A percentile compares a stretch with the other conserved stretches of the same genome.
Conservation (phyloP, 2,113 vertebrate genomes). For the Chaenocephalus aceratus region DNA sequence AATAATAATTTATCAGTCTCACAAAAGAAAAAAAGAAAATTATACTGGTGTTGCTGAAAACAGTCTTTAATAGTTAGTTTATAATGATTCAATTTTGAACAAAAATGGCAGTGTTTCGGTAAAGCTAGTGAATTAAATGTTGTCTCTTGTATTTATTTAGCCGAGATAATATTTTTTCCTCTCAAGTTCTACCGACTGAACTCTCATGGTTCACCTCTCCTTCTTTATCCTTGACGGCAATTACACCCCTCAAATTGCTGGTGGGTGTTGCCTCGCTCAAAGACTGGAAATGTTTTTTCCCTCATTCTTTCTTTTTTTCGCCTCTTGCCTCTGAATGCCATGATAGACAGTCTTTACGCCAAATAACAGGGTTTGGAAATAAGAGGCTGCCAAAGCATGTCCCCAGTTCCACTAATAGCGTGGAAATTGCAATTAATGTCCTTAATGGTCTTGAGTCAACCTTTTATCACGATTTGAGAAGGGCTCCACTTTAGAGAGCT, state of each 20-base stretch:
- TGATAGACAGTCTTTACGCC: conserved; percentile 94
- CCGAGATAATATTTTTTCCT: conserved; percentile 25
- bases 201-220: conserved; percentile 84
- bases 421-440: conserved; percentile 97
- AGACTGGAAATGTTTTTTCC: conserved; percentile 89
- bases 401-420: conserved; percentile 89
- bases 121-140: conserved; percentile 43
- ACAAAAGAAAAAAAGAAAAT: conserved; percentile 12
- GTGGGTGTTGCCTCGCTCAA: conserved; percentile 91
- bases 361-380: conserved; percentile 99
- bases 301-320: conserved; percentile 33
- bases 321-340: conserved; percentile 86
- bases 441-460: conserved; percentile 94
- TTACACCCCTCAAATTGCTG: conserved; percentile 95
- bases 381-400: conserved; percentile 93
- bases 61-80: conserved; percentile 22
- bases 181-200: conserved; percentile 63
- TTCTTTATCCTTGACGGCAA: conserved; percentile 88
- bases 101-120: conserved; percentile 1
- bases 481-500: conserved; percentile 88
- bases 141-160: conserved; percentile 49
- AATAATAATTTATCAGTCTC: not conserved
- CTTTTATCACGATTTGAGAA: conserved; percentile 88
- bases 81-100: conserved; percentile 26
- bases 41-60: conserved; percentile 11